phyloP scores from a whole-genome alignment of 2,888 invertebrate species.

The Chymomyza fuscimana region DNA sequence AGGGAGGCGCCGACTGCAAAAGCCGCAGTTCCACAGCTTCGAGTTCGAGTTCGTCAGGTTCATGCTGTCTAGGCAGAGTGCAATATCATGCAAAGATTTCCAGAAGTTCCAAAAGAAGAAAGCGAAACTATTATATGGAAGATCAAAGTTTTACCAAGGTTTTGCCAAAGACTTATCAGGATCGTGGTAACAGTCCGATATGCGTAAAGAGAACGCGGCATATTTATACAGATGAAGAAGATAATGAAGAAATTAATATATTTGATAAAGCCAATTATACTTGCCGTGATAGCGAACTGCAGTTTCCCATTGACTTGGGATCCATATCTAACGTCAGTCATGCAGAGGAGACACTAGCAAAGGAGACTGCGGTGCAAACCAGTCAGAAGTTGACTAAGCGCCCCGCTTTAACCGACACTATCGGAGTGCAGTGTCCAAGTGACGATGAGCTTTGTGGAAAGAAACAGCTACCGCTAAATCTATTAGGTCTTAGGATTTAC shows the following conservation, averaged over 20 bases:
- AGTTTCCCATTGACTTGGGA: neutral
- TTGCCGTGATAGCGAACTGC: neutral
- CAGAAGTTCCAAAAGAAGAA: too few relatives aligned
- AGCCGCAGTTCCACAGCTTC: too few relatives aligned
- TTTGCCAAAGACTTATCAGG: constrained; percentile 27
- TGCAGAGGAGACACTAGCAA: neutral
- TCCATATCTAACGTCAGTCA: neutral
- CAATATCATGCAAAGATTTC: too few relatives aligned
- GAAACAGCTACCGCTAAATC: neutral
- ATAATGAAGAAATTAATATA: neutral
- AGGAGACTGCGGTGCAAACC: neutral
- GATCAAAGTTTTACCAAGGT: neutral
- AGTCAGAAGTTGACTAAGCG: neutral
- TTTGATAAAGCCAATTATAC: neutral
- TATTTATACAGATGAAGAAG: neutral
- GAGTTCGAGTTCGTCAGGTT: too few relatives aligned
- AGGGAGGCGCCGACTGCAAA: too few relatives aligned
- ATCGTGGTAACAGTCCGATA: constrained; percentile 61
- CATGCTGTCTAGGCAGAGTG: too few relatives aligned
- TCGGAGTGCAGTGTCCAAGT: constrained; percentile 51
- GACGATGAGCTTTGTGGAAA: constrained; percentile 24
- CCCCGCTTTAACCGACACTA: constrained; percentile 24
- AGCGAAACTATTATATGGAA: too few relatives aligned
- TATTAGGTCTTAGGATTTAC: constrained; percentile 11
- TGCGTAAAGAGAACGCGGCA: constrained; percentile 17